phyloP scores from a whole-genome alignment of 1,140 invertebrate genomes.

The Apis mellifera region DNA sequence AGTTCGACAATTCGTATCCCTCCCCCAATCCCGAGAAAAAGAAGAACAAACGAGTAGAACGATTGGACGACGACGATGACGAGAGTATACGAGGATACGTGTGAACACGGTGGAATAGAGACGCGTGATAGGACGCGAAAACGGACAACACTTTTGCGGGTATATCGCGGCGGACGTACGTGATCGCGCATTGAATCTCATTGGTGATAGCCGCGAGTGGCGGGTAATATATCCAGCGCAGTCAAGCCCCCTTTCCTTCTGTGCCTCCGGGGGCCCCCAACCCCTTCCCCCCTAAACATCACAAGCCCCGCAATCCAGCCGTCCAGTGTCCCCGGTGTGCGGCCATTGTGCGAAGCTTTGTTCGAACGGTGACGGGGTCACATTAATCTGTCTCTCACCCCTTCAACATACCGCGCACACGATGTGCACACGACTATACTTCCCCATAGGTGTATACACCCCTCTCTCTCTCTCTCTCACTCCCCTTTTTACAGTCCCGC shows the following conservation, averaged over 20 bases:
- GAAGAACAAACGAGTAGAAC: not conserved
- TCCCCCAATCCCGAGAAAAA: not conserved
- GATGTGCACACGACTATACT: constrained; percentile 58
- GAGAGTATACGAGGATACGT: constrained; percentile 7
- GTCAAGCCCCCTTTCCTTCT: constrained; percentile 66
- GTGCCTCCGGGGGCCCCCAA: constrained; percentile 61
- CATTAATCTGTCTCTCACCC: constrained; percentile 80
- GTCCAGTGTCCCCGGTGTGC: constrained; percentile 74
- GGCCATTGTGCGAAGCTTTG: constrained; percentile 80
- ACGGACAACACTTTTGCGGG: constrained; percentile 70
- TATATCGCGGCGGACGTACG: constrained; percentile 62
- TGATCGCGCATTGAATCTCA: constrained; percentile 78
- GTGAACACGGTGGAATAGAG: not conserved
- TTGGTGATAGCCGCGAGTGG: constrained; percentile 77
- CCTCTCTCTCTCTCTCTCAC: too few species aligned
- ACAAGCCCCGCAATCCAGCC: constrained; percentile 54
- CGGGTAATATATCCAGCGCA: constrained; percentile 76
- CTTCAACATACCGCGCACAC: constrained; percentile 72
- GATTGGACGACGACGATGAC: not conserved
- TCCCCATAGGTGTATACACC: constrained; percentile 52
- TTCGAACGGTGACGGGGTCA: constrained; percentile 79
- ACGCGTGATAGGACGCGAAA: constrained; percentile 32
- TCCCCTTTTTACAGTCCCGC: constrained; percentile 18
- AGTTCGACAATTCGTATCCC: too few species aligned
- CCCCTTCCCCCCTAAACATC: constrained; percentile 39